A percentile compares a stretch with the other conserved stretches of the same genome.
Evolutionary conservation across 1,140 invertebrate species (phyloP).

Genomic region (Drosophila asahinai): DNA sequence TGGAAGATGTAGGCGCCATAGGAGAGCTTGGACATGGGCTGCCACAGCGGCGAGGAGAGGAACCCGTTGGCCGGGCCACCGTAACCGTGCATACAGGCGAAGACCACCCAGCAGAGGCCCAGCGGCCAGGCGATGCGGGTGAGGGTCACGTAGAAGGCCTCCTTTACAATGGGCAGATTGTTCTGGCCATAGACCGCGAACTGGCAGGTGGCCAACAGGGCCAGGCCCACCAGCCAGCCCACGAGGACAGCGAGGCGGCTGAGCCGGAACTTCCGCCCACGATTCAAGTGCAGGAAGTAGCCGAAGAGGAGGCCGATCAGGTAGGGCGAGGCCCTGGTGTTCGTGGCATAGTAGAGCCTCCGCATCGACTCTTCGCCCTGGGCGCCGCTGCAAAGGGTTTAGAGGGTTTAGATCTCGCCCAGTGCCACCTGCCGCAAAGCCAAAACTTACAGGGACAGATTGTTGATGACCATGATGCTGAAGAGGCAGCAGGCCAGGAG

Average conservation of each 20-base stretch:
- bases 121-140: conserved; percentile 88
- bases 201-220: conserved; percentile 51
- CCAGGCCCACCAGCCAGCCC: conserved; percentile 56
- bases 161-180: conserved; percentile 72
- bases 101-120: conserved; percentile 89
- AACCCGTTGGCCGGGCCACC: conserved; percentile 87
- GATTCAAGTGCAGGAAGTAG: conserved; percentile 47
- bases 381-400: background rate
- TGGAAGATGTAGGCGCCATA: conserved; percentile 87
- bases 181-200: conserved; percentile 51
- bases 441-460: conserved; percentile 44
- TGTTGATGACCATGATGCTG: conserved; percentile 54
- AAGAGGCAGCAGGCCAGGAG: conserved; percentile 54
- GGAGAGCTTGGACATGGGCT: conserved; percentile 85
- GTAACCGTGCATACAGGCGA: conserved; percentile 89
- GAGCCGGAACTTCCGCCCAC: conserved; percentile 23
- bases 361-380: background rate
- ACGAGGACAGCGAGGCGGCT: background rate
- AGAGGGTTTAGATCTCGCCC: background rate
- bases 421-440: background rate
- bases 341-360: conserved; percentile 48
- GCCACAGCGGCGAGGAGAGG: conserved; percentile 85
- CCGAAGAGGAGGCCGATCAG: conserved; percentile 60
- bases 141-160: conserved; percentile 88
- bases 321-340: conserved; percentile 57